phyloP scores from a whole-genome alignment of 2,113 vertebrate genomes.

The Mixornis gularis region DNA sequence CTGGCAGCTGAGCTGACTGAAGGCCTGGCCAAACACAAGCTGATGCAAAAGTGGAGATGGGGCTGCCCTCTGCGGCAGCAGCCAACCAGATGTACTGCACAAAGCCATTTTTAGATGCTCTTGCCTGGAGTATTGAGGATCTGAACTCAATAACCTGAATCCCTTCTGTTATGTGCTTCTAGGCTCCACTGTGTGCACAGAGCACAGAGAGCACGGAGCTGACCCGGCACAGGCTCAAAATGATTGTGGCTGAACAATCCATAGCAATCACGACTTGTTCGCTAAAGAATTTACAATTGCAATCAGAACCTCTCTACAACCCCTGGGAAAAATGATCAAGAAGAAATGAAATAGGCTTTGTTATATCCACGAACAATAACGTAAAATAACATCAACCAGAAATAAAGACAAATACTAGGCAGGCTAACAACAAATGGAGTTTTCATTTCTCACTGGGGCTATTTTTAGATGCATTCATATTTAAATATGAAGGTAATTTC shows the following conservation, averaged over 20 bases:
- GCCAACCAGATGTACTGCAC: neutral
- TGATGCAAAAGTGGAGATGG: neutral
- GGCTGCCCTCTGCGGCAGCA: neutral
- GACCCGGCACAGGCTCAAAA: neutral
- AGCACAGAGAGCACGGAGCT: neutral
- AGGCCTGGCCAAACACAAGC: neutral
- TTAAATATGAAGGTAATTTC: conserved; percentile 46
- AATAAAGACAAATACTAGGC: conserved; percentile 39
- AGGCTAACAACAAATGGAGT: conserved; percentile 13
- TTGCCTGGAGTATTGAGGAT: neutral
- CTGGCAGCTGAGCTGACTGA: neutral
- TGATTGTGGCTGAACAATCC: conserved; percentile 16
- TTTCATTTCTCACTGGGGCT: neutral
- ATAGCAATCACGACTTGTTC: neutral
- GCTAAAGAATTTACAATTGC: conserved; percentile 14
- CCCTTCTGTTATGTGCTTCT: neutral
- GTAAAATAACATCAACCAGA: conserved; percentile 22
- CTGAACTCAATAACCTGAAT: conserved; percentile 13
- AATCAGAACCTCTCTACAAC: neutral
- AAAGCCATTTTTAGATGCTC: conserved; percentile 2
- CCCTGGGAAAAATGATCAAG: conserved; percentile 20
- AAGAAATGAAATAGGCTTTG: conserved; percentile 22
- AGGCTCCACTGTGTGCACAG: neutral
- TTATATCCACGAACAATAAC: neutral
- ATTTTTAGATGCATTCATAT: conserved; percentile 31